These are phyloP conservation scores for Mactra quadrangularis DNA, from an alignment of 1,140 invertebrate genomes.

Conservation along the genomic window DNA sequence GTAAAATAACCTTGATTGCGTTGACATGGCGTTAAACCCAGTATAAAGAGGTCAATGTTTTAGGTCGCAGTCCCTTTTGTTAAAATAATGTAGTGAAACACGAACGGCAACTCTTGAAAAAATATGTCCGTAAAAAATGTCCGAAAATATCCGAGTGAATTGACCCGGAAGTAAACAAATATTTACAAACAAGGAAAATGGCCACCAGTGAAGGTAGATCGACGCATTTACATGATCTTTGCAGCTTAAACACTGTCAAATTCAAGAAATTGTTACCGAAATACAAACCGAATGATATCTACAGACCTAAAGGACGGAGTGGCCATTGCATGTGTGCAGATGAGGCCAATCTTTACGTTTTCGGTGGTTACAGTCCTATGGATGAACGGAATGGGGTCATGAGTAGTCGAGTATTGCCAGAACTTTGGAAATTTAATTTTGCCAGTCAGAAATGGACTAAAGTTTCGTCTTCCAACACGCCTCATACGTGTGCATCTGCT, in stretches of 20 bases:
- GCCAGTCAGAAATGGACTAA: constrained; percentile 65
- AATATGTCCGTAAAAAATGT: no score
- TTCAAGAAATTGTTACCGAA: constrained; percentile 15
- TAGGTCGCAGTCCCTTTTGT: no score
- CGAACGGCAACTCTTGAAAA: no score
- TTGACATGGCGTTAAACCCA: no score
- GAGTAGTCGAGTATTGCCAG: constrained; percentile 57
- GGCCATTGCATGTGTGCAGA: constrained; percentile 67
- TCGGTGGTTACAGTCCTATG: constrained; percentile 66
- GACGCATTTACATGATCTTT: not conserved
- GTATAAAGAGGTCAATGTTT: no score
- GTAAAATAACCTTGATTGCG: no score
- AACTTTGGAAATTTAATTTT: constrained; percentile 70
- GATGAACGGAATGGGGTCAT: constrained; percentile 35
- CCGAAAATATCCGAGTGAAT: no score
- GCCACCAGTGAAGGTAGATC: constrained; percentile 4
- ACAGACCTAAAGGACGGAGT: constrained; percentile 64
- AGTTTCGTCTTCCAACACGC: constrained; percentile 43
- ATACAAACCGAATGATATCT: constrained; percentile 41
- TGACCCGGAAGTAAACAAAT: no score
- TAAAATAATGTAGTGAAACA: no score
- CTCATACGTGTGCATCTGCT: constrained; percentile 63
- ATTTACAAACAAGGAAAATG: constrained; percentile 33
- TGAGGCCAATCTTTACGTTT: constrained; percentile 65
- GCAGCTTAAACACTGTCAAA: constrained; percentile 33